Evolutionary conservation across 2,888 invertebrate genomes (phyloP).

Genomic region (Philereme vetulata): DNA sequence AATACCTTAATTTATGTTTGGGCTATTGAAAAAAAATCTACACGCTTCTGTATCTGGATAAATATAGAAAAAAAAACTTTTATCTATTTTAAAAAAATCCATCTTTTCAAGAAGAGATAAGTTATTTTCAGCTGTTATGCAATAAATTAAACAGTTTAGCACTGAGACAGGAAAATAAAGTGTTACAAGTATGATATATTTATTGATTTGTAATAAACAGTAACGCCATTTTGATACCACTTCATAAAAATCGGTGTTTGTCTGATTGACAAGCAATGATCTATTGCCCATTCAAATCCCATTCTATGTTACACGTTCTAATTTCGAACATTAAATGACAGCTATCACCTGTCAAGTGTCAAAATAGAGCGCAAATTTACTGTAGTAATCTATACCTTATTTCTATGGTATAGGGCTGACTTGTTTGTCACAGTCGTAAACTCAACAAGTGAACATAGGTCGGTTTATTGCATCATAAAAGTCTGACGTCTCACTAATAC

Average conservation of each 20-base stretch:
- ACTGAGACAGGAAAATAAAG: too few relatives aligned
- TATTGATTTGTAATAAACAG: not conserved
- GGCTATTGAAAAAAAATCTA: too few relatives aligned
- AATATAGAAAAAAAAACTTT: too few relatives aligned
- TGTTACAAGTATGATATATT: too few relatives aligned
- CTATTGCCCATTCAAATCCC: slow-evolving; percentile 22
- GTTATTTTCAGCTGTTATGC: too few relatives aligned
- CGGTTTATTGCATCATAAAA: slow-evolving; percentile 71
- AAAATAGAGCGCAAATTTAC: slow-evolving; percentile 17
- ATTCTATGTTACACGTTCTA: slow-evolving; percentile 27
- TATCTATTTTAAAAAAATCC: too few relatives aligned
- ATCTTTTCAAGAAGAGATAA: too few relatives aligned
- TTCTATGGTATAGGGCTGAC: slow-evolving; percentile 19
- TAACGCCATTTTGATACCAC: slow-evolving; percentile 10
- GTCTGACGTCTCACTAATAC: slow-evolving; percentile 75
- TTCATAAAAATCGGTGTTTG: slow-evolving; percentile 15
- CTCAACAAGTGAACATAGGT: slow-evolving; percentile 79
- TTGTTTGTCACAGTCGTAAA: slow-evolving; percentile 52
- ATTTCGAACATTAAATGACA: slow-evolving; percentile 30
- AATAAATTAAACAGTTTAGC: too few relatives aligned
- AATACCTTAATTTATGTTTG: too few relatives aligned
- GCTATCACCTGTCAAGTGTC: slow-evolving; percentile 30
- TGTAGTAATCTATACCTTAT: slow-evolving; percentile 18
- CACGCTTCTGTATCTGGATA: too few relatives aligned
- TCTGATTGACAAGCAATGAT: slow-evolving; percentile 25